A percentile compares a stretch with the other conserved stretches of the same genome.
These are phyloP conservation scores for Clistopyga incitator DNA, from an alignment of 2,888 invertebrate genomes.

Conservation along the genomic window DNA sequence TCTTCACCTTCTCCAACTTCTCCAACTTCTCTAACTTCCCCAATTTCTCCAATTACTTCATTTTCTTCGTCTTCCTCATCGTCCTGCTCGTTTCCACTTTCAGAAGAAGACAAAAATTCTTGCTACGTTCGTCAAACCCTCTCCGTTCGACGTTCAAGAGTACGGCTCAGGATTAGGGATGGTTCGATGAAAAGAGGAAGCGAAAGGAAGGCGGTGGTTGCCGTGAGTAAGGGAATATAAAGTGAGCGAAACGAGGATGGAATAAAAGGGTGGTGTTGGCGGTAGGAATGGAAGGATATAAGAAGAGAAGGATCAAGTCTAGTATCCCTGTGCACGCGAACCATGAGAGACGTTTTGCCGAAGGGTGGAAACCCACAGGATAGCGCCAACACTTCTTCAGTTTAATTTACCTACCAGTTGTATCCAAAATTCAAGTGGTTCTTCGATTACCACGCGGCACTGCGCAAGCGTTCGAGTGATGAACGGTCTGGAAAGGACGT, in stretches of 20 bases:
- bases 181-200: constrained; percentile 56
- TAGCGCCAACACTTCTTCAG: constrained; percentile 54
- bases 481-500: neutral
- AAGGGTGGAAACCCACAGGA: constrained; percentile 31
- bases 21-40: too few relatives aligned
- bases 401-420: constrained; percentile 62
- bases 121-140: constrained; percentile 21
- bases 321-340: constrained; percentile 9
- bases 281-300: neutral
- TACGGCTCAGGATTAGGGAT: constrained; percentile 18
- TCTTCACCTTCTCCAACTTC: too few relatives aligned
- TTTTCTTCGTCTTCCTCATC: too few relatives aligned
- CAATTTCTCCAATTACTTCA: too few relatives aligned
- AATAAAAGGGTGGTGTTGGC: neutral
- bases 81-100: too few relatives aligned
- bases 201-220: constrained; percentile 12
- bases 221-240: constrained; percentile 26
- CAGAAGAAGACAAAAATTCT: too few relatives aligned
- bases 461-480: constrained; percentile 7
- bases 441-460: constrained; percentile 47
- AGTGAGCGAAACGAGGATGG: constrained; percentile 39
- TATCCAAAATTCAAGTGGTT: constrained; percentile 59
- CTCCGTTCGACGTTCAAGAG: constrained; percentile 33
- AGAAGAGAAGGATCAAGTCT: constrained; percentile 20
- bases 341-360: neutral